Conservation (phyloP, 2,797 vertebrate genomes). For the Alauda arvensis region DNA sequence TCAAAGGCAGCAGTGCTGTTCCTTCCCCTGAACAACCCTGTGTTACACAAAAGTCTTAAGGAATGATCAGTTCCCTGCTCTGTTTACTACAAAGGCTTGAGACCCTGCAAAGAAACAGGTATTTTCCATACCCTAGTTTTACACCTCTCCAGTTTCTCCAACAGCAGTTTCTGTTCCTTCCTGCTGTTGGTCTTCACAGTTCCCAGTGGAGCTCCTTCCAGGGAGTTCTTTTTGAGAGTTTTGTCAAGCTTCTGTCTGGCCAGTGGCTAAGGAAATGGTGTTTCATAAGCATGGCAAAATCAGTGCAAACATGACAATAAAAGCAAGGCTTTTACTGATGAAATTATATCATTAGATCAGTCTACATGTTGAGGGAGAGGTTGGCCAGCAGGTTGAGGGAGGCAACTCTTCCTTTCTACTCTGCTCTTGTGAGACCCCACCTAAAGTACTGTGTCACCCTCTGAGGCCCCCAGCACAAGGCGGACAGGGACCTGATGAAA, state of each 20-base stretch:
- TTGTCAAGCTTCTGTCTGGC: constrained; percentile 82
- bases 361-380: background rate
- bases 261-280: constrained; percentile 59
- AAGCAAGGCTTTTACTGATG: background rate
- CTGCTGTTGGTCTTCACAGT: constrained; percentile 79
- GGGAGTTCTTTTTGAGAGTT: constrained; percentile 82
- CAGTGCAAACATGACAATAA: background rate
- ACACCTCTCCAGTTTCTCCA: constrained; percentile 78
- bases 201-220: constrained; percentile 85
- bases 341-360: background rate
- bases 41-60: background rate
- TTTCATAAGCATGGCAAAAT: background rate
- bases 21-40: background rate
- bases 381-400: background rate
- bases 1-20: background rate
- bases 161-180: constrained; percentile 77
- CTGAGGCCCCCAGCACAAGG: background rate
- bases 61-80: background rate
- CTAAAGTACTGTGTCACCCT: background rate
- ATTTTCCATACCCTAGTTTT: constrained; percentile 74
- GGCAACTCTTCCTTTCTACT: background rate
- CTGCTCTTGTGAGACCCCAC: background rate
- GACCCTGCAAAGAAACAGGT: background rate
- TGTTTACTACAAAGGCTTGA: background rate
- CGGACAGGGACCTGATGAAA: background rate